Evolutionary conservation across 2,113 vertebrate species (phyloP).

Genomic region (Glaucidium brasilianum): DNA sequence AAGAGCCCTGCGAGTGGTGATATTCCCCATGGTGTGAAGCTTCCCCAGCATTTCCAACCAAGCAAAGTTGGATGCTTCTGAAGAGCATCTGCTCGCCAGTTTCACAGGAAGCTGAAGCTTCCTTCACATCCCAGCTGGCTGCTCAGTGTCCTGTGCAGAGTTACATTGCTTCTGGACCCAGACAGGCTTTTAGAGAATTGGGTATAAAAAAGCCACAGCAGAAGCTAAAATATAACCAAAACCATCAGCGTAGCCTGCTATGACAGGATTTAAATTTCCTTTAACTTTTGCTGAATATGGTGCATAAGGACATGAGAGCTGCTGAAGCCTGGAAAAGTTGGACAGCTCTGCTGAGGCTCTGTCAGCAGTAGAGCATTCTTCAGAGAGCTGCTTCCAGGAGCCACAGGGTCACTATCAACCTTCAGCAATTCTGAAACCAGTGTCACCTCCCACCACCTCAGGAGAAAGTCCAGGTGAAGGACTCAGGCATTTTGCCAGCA

Average conservation of each 20-base stretch:
- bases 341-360: not conserved
- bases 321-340: not conserved
- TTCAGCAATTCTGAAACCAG: not conserved
- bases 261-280: not conserved
- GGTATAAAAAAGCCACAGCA: not conserved
- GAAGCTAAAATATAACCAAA: not conserved
- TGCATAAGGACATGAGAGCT: not conserved
- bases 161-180: not conserved
- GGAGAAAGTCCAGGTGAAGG: not conserved
- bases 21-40: fast-evolving
- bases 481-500: not conserved
- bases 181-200: not conserved
- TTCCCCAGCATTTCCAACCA: not conserved
- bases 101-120: not conserved
- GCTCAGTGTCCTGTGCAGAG: not conserved
- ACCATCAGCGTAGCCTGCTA: not conserved
- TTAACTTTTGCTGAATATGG: not conserved
- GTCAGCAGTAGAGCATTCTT: not conserved
- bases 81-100: not conserved
- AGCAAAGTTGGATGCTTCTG: not conserved
- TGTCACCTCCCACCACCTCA: not conserved
- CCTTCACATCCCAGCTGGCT: not conserved
- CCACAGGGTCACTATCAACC: not conserved
- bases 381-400: not conserved
- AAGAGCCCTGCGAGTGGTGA: not conserved